phyloP scores from a whole-genome alignment of 2,113 vertebrate species.

The Actenoides hombroni region DNA sequence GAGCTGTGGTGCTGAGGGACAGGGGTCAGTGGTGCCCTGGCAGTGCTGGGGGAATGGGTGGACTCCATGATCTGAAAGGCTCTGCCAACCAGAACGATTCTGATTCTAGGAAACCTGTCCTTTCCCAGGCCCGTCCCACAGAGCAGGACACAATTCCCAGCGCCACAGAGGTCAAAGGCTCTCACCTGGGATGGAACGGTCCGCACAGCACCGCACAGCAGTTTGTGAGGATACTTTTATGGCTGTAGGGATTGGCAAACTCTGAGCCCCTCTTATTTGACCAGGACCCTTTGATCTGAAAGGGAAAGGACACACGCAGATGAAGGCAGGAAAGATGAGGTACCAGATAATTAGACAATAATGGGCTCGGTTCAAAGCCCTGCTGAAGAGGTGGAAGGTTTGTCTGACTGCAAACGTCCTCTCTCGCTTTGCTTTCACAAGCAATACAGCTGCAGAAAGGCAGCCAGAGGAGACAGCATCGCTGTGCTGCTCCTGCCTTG shows the following conservation, averaged over 20 bases:
- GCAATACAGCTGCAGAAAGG: not conserved
- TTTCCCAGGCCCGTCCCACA: not conserved
- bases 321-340: not conserved
- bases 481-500: not conserved
- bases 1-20: not conserved
- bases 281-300: conserved; percentile 95
- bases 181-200: conserved; percentile 92
- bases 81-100: not conserved
- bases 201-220: conserved; percentile 93
- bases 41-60: not conserved
- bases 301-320: not conserved
- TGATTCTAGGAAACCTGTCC: not conserved
- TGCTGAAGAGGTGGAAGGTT: not conserved
- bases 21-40: not conserved
- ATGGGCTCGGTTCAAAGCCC: accelerated
- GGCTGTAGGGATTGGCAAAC: conserved; percentile 92
- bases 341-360: accelerated
- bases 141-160: not conserved
- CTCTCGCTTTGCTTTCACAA: not conserved
- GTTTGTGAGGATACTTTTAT: conserved; percentile 92
- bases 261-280: conserved; percentile 89
- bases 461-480: not conserved
- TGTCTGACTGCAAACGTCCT: not conserved
- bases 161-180: accelerated
- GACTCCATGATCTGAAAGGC: not conserved